Conservation (phyloP, 2,797 vertebrate genomes). For the Pseudomugil tenellus region DNA sequence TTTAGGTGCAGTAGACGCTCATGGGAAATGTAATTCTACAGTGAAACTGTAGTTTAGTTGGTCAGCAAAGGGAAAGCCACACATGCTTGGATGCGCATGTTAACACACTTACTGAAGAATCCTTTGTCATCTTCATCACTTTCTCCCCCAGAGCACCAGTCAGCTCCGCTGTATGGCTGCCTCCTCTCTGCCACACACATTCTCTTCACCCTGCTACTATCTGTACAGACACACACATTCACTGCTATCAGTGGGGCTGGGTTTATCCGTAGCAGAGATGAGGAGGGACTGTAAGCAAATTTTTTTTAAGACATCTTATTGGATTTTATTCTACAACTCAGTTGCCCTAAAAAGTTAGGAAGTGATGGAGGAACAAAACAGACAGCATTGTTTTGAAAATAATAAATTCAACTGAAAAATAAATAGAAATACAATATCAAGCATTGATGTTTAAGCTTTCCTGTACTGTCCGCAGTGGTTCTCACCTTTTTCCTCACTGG, state of each 20-base stretch:
- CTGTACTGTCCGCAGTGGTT: neutral
- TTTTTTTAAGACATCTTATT: conserved; percentile 15
- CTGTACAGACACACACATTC: conserved; percentile 51
- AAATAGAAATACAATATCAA: neutral
- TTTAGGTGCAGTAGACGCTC: conserved; percentile 32
- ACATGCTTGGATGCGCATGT: conserved; percentile 42
- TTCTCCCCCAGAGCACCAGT: conserved; percentile 88
- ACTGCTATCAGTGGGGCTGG: conserved; percentile 20
- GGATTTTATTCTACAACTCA: conserved; percentile 1
- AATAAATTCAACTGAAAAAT: neutral
- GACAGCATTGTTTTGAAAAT: neutral
- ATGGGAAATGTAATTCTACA: conserved; percentile 42
- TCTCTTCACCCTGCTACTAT: conserved; percentile 85
- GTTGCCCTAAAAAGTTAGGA: neutral
- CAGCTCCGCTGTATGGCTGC: conserved; percentile 83
- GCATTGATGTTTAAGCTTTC: neutral
- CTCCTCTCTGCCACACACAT: conserved; percentile 84
- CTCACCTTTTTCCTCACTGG: conserved; percentile 93
- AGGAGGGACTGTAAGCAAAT: conserved; percentile 14
- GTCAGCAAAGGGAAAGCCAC: conserved; percentile 27
- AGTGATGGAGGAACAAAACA: neutral
- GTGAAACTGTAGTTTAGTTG: conserved; percentile 29
- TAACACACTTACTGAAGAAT: conserved; percentile 85
- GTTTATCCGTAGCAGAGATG: conserved; percentile 16
- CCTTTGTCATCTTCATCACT: conserved; percentile 87